Conservation (phyloP, 1,140 invertebrate species). For the Zaprionus africanus region DNA sequence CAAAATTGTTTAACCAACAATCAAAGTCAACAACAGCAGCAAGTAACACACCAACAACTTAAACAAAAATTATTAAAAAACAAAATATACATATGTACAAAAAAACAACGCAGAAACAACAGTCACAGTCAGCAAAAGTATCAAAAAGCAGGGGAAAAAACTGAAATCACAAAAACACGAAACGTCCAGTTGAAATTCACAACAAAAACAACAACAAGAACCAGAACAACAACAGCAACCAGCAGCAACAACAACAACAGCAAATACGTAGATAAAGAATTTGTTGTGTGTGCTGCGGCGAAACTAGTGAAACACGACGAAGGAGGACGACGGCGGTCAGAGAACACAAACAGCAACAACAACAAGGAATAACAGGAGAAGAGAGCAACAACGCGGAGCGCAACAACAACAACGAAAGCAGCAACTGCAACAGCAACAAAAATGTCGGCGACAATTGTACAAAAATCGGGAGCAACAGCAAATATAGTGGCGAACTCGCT, state of each 20-base stretch:
- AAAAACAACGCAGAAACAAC: conserved; percentile 11
- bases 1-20: conserved; percentile 25
- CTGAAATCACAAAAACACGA: conserved; percentile 34
- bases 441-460: conserved; percentile 68
- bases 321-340: conserved; percentile 2
- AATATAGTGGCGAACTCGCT: conserved; percentile 56
- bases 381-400: conserved; percentile 6
- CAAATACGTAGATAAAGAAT: conserved; percentile 39
- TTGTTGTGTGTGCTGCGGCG: conserved; percentile 32
- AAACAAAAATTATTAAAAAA: conserved; percentile 11
- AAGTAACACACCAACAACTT: not conserved
- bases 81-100: conserved; percentile 24
- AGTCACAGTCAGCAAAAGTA: conserved; percentile 27
- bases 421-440: conserved; percentile 28
- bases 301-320: conserved; percentile 37
- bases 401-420: conserved; percentile 7
- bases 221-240: conserved; percentile 6
- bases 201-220: conserved; percentile 16
- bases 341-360: conserved; percentile 10
- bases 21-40: conserved; percentile 24
- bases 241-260: conserved; percentile 8
- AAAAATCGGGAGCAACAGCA: conserved; percentile 52
- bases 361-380: not conserved
- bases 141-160: conserved; percentile 20
- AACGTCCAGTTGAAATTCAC: conserved; percentile 28